Conservation (phyloP, 1,140 invertebrate species). For the Microplitis mediator region DNA sequence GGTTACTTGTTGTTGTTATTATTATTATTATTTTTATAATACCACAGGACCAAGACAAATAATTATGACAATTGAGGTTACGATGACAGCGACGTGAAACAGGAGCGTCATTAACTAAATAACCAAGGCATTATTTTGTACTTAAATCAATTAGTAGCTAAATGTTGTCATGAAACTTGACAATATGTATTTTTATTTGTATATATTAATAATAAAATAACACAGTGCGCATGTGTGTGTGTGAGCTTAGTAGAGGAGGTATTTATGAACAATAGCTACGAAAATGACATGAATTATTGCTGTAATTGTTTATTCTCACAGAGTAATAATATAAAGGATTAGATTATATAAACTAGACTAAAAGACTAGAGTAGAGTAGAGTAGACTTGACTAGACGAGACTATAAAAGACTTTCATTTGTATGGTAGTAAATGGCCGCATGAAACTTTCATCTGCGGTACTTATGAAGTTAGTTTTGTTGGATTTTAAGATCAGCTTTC, state of each 20-base stretch:
- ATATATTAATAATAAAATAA: too few relatives aligned
- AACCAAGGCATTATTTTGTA: too few relatives aligned
- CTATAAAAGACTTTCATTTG: constrained; percentile 20
- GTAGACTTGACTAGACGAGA: neutral
- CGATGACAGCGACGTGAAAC: too few relatives aligned
- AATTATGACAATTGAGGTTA: too few relatives aligned
- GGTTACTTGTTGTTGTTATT: too few relatives aligned
- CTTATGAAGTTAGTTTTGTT: constrained; percentile 5
- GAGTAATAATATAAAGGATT: constrained; percentile 10
- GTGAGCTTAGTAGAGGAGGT: neutral
- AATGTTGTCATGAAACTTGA: too few relatives aligned
- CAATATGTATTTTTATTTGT: too few relatives aligned
- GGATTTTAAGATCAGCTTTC: constrained; percentile 18
- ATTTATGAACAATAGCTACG: neutral
- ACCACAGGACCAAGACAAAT: too few relatives aligned
- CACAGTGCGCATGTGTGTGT: too few relatives aligned
- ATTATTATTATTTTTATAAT: too few relatives aligned
- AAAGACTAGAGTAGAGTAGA: neutral
- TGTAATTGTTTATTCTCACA: constrained; percentile 22
- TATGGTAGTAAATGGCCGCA: constrained; percentile 8
- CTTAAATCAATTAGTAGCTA: too few relatives aligned
- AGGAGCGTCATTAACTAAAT: too few relatives aligned
- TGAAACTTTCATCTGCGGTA: constrained; percentile 22
- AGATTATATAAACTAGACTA: constrained; percentile 10
- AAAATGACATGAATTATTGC: constrained; percentile 16